Evolutionary conservation across 1,140 invertebrate genomes (phyloP).

Genomic region (Latrodectus geometricus): DNA sequence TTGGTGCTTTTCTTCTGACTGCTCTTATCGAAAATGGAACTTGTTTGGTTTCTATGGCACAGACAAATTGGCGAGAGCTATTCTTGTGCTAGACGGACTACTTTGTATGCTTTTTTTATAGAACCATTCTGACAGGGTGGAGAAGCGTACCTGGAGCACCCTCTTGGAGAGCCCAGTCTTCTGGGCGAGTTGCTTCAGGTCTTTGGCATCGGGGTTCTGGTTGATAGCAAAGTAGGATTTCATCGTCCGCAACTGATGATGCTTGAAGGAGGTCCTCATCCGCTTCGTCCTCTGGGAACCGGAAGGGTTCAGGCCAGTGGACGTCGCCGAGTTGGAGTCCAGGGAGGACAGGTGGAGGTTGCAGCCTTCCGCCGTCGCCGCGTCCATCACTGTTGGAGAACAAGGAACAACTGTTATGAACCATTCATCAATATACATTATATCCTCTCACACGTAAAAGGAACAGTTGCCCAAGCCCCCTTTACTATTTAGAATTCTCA

Average conservation of each 20-base stretch:
- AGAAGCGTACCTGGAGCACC: conserved; percentile 89
- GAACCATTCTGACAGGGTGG: neutral
- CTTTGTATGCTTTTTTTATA: neutral
- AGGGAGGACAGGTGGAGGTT: conserved; percentile 47
- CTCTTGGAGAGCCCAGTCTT: conserved; percentile 98
- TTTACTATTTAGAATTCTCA: too few relatives aligned
- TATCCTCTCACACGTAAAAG: too few relatives aligned
- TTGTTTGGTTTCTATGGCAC: neutral
- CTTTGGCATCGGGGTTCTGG: conserved; percentile 84
- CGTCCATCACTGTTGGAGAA: conserved; percentile 35
- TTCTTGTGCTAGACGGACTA: neutral
- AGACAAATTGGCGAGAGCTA: neutral
- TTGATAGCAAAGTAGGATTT: conserved; percentile 99
- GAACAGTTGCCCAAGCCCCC: too few relatives aligned
- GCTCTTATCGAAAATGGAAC: too few relatives aligned
- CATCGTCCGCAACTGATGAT: conserved; percentile 97
- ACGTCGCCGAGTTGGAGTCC: conserved; percentile 3
- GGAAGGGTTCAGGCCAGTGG: conserved; percentile 60
- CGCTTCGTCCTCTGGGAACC: conserved; percentile 63
- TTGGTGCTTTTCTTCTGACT: too few relatives aligned
- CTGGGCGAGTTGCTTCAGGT: conserved; percentile 77
- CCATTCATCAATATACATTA: too few relatives aligned
- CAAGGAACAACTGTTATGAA: neutral
- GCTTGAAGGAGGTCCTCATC: conserved; percentile 97
- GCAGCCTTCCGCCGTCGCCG: conserved; percentile 24